Conservation (phyloP, 2,888 invertebrate genomes). For the Campoplex nolae region DNA sequence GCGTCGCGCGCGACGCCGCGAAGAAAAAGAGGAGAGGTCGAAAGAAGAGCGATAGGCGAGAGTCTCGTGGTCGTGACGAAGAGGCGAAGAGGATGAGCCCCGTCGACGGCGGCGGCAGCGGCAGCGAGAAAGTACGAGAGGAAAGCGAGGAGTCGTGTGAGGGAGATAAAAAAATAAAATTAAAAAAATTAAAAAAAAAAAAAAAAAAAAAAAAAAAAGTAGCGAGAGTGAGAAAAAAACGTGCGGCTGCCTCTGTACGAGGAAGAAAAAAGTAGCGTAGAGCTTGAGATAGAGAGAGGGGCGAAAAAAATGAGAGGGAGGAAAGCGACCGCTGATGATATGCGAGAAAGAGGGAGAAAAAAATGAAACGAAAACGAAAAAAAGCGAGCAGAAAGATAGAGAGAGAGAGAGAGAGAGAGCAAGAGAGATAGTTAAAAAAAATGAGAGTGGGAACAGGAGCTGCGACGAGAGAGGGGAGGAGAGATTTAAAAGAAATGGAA, state of each 20-base stretch:
- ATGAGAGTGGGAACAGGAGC: slow-evolving; percentile 21
- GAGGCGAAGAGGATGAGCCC: slow-evolving; percentile 38
- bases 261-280: background rate
- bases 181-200: too few relatives aligned
- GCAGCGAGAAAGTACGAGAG: slow-evolving; percentile 47
- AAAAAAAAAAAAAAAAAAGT: background rate
- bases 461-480: background rate
- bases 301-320: slow-evolving; percentile 31
- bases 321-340: slow-evolving; percentile 6
- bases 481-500: slow-evolving; percentile 9
- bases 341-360: slow-evolving; percentile 3
- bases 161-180: slow-evolving; percentile 1
- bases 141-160: slow-evolving; percentile 29
- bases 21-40: slow-evolving; percentile 62
- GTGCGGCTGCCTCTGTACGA: background rate
- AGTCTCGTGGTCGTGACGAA: slow-evolving; percentile 30
- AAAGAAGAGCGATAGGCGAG: slow-evolving; percentile 54
- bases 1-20: slow-evolving; percentile 61
- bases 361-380: slow-evolving; percentile 4
- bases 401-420: slow-evolving; percentile 14
- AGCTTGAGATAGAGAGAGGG: slow-evolving; percentile 19
- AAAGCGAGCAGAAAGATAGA: slow-evolving; percentile 1
- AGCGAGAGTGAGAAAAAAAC: slow-evolving; percentile 16
- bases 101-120: background rate
- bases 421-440: slow-evolving; percentile 9